Evolutionary conservation across 2,888 invertebrate species (phyloP).

Genomic region (Melipona bicolor): DNA sequence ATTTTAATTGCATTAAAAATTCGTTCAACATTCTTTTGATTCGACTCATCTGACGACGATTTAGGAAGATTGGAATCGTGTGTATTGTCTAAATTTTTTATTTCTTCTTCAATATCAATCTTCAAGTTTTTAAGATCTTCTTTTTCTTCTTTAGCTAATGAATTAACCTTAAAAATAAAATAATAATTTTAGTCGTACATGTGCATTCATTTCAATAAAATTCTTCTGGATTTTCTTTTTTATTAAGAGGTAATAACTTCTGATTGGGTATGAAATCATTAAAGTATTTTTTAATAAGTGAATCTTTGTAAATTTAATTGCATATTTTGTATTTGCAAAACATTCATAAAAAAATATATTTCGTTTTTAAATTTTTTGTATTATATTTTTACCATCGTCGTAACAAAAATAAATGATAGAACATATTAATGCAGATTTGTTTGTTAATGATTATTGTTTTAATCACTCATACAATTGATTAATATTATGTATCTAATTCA

Average conservation of each 20-base stretch:
- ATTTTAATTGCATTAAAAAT: not conserved
- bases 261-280: not conserved
- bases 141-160: constrained; percentile 68
- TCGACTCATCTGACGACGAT: not conserved
- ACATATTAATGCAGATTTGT: not conserved
- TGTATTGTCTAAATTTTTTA: constrained; percentile 71
- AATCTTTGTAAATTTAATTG: not conserved
- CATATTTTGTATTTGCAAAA: not conserved
- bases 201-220: not conserved
- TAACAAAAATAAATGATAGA: not conserved
- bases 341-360: not conserved
- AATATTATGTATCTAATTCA: not conserved
- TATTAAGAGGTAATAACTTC: not conserved
- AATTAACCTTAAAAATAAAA: constrained; percentile 61
- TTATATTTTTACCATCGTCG: not conserved
- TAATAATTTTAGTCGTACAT: not conserved
- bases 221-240: not conserved
- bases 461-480: not conserved
- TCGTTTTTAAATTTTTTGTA: not conserved
- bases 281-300: not conserved
- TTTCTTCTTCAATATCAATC: constrained; percentile 71
- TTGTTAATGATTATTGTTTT: not conserved
- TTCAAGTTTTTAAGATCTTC: constrained; percentile 67
- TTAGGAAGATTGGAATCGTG: constrained; percentile 56
- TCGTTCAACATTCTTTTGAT: not conserved